Conservation (phyloP, 1,140 invertebrate genomes). For the Pteromalus puparum region DNA sequence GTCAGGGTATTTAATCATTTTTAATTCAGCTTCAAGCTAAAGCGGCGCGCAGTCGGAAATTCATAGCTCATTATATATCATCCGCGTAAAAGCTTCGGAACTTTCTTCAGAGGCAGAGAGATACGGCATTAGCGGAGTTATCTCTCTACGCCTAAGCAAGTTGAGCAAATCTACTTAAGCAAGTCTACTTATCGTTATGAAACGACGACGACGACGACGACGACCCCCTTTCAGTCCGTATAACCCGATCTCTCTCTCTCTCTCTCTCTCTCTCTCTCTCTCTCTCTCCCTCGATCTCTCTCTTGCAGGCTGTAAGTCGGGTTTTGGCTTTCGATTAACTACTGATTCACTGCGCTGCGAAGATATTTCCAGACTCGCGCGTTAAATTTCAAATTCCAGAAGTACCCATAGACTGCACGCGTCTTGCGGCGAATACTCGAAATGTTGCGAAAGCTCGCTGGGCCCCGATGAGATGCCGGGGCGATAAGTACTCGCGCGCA, state of each 20-base stretch:
- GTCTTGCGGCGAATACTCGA: background rate
- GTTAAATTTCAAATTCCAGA: no score
- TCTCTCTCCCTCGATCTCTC: no score
- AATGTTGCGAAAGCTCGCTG: background rate
- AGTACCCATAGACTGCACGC: no score
- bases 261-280: background rate
- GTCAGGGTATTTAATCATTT: no score
- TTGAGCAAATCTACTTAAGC: background rate
- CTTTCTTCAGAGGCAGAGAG: background rate
- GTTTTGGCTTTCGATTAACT: background rate
- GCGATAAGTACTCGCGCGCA: background rate
- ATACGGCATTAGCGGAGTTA: background rate
- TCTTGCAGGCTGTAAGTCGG: slow-evolving; percentile 2
- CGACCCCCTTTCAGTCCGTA: background rate
- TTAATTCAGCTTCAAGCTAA: no score
- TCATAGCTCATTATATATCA: background rate
- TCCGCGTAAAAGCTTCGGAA: background rate
- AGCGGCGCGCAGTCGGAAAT: no score
- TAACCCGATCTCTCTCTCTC: no score
- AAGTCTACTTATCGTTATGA: slow-evolving; percentile 4
- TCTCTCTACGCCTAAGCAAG: background rate
- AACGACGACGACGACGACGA: background rate
- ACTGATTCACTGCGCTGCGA: background rate
- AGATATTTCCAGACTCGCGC: background rate
- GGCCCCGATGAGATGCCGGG: background rate